These are phyloP conservation scores for Drosophila sordidula DNA, from an alignment of 2,888 invertebrate genomes.

Conservation along the genomic window DNA sequence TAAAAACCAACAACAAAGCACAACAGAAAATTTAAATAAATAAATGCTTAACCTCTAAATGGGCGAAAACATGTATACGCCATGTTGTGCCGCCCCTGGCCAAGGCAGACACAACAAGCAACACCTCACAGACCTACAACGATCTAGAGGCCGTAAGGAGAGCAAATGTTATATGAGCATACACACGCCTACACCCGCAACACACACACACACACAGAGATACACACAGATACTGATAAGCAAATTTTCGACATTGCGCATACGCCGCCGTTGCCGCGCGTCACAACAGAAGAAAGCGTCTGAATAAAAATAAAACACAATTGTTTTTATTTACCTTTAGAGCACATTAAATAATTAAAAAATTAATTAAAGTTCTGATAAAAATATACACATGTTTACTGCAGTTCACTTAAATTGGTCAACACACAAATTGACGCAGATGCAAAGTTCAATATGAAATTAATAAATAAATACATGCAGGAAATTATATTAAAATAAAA, in stretches of 20 bases:
- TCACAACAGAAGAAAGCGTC: constrained; percentile 47
- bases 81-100: constrained; percentile 30
- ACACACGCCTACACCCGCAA: constrained; percentile 11
- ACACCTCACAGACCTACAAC: constrained; percentile 61
- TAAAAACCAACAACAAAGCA: constrained; percentile 42
- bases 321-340: constrained; percentile 41
- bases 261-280: constrained; percentile 34
- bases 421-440: constrained; percentile 54
- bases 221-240: constrained; percentile 34
- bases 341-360: constrained; percentile 63
- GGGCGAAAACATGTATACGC: constrained; percentile 45
- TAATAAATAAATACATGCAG: constrained; percentile 18
- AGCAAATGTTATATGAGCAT: constrained; percentile 48
- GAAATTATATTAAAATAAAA: constrained; percentile 1
- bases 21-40: constrained; percentile 49
- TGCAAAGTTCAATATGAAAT: constrained; percentile 28
- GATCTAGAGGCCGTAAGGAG: constrained; percentile 60
- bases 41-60: constrained; percentile 73
- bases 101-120: constrained; percentile 47
- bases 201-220: constrained; percentile 8
- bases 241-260: constrained; percentile 51
- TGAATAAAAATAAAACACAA: constrained; percentile 21
- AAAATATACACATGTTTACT: constrained; percentile 15
- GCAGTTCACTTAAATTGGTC: constrained; percentile 32
- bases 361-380: constrained; percentile 57